Conservation (phyloP, 2,797 vertebrate species). For the Crenichthys baileyi region DNA sequence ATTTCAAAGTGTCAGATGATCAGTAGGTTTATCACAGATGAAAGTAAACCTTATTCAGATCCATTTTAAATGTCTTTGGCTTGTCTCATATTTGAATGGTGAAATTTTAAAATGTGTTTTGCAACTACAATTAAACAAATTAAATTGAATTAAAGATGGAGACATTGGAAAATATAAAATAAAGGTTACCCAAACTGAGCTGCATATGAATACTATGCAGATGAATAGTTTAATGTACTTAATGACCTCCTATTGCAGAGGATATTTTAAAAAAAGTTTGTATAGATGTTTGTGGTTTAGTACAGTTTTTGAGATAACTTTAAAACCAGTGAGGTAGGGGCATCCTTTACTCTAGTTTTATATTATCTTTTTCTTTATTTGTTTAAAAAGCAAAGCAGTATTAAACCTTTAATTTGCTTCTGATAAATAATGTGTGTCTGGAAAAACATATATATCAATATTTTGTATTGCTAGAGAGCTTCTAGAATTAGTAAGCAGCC, state of each 20-base stretch:
- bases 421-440: background rate
- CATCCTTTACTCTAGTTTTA: no score
- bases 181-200: no score
- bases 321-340: no score
- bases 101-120: background rate
- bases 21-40: background rate
- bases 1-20: conserved; percentile 12
- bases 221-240: no score
- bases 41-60: background rate
- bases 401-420: no score
- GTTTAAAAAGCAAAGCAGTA: no score
- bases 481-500: background rate
- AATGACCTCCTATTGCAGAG: no score
- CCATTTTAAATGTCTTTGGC: background rate
- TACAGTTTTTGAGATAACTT: no score
- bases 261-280: no score
- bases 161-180: no score
- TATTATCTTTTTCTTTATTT: no score
- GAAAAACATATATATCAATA: background rate
- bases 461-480: conserved; percentile 9
- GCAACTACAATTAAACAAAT: background rate
- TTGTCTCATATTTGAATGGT: conserved; percentile 1
- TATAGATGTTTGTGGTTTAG: no score
- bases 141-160: background rate
- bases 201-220: background rate